Evolutionary conservation across 2,888 invertebrate species (phyloP).

Genomic region (Salpingus planirostris): DNA sequence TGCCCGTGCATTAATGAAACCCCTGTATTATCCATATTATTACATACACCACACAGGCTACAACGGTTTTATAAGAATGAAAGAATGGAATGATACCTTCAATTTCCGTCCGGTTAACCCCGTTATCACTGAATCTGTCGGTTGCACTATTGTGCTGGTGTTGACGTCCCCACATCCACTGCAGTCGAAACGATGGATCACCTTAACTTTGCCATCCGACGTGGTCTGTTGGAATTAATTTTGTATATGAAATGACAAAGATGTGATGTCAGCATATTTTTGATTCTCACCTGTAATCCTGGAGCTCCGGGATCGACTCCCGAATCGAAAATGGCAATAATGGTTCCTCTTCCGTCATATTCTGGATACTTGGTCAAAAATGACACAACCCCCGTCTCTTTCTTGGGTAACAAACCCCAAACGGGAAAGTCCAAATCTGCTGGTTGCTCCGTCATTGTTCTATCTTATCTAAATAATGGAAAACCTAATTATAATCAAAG

Average conservation of each 20-base stretch:
- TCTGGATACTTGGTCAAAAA: slow-evolving; percentile 83
- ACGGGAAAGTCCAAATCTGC: slow-evolving; percentile 56
- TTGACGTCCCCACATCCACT: slow-evolving; percentile 96
- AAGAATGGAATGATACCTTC: slow-evolving; percentile 60
- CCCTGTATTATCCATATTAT: too few relatives aligned
- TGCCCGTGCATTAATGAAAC: too few relatives aligned
- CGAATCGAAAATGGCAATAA: slow-evolving; percentile 95
- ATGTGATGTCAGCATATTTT: neutral
- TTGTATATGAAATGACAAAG: slow-evolving; percentile 1
- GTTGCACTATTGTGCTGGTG: slow-evolving; percentile 66
- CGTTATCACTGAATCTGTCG: slow-evolving; percentile 63
- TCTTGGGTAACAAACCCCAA: slow-evolving; percentile 83
- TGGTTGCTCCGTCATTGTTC: too few relatives aligned
- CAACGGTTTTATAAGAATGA: too few relatives aligned
- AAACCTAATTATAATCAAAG: too few relatives aligned
- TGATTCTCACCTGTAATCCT: slow-evolving; percentile 73
- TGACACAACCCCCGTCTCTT: slow-evolving; percentile 82
- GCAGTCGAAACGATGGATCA: slow-evolving; percentile 91
- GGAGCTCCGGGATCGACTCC: slow-evolving; percentile 95
- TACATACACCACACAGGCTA: too few relatives aligned
- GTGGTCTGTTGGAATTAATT: slow-evolving; percentile 61
- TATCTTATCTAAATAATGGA: too few relatives aligned
- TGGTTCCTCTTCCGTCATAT: slow-evolving; percentile 84
- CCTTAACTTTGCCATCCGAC: slow-evolving; percentile 81
- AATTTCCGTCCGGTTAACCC: slow-evolving; percentile 83